Conservation (phyloP, 1,140 invertebrate species). For the Papilio polytes region DNA sequence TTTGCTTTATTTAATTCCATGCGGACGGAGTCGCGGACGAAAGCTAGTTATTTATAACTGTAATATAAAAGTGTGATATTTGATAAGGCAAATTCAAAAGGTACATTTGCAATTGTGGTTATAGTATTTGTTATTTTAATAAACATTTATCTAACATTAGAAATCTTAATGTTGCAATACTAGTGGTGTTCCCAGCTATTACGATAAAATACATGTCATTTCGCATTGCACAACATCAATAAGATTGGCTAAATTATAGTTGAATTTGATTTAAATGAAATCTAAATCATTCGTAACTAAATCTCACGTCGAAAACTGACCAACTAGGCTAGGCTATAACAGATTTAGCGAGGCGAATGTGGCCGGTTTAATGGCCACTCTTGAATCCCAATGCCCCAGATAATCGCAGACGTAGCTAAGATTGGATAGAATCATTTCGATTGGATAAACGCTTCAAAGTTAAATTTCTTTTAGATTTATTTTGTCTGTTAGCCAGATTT, state of each 20-base stretch:
- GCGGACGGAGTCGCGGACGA: no score
- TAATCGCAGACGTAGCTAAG: neutral
- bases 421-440: neutral
- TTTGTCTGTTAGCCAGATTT: neutral
- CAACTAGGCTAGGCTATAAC: constrained; percentile 8
- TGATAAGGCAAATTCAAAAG: neutral
- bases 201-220: no score
- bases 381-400: constrained; percentile 9
- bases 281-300: constrained; percentile 15
- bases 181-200: neutral
- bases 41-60: neutral
- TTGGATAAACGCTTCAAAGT: neutral
- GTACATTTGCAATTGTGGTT: neutral
- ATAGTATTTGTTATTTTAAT: neutral
- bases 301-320: constrained; percentile 11
- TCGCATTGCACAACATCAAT: neutral
- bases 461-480: neutral
- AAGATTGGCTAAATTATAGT: constrained; percentile 22
- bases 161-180: constrained; percentile 8
- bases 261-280: constrained; percentile 23
- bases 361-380: constrained; percentile 12
- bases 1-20: no score
- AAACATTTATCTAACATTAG: neutral
- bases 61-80: neutral
- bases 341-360: neutral